Conservation (phyloP, 2,888 invertebrate species). For the Quadriops clusia region DNA sequence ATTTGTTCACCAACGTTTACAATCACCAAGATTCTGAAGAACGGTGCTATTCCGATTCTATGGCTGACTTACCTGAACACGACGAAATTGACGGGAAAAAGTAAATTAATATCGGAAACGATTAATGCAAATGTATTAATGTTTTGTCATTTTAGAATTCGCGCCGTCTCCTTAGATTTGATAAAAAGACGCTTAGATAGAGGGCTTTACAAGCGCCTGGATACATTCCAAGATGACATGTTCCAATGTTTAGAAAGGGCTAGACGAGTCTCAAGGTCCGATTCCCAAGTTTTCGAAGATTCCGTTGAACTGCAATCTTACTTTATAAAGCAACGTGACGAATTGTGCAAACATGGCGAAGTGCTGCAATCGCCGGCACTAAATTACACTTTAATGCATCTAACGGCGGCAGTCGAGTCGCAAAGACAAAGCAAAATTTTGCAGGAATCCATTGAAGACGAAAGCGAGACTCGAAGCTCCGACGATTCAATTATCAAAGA, state of each 20-base stretch:
- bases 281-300: slow-evolving; percentile 94
- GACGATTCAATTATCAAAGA: slow-evolving; percentile 34
- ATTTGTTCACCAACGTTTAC: slow-evolving; percentile 85
- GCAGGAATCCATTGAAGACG: slow-evolving; percentile 70
- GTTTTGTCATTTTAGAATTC: slow-evolving; percentile 42
- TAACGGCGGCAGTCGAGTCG: slow-evolving; percentile 63
- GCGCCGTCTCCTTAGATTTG: slow-evolving; percentile 81
- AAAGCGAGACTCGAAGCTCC: slow-evolving; percentile 47
- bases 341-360: slow-evolving; percentile 62
- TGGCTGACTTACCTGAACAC: slow-evolving; percentile 86
- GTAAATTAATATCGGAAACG: slow-evolving; percentile 38
- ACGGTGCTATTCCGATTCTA: slow-evolving; percentile 89
- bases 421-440: slow-evolving; percentile 63
- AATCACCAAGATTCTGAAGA: slow-evolving; percentile 97
- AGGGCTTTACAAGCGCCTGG: slow-evolving; percentile 84
- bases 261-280: slow-evolving; percentile 74
- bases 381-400: slow-evolving; percentile 62
- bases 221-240: slow-evolving; percentile 93
- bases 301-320: slow-evolving; percentile 85
- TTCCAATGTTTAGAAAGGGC: slow-evolving; percentile 88
- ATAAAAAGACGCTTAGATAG: slow-evolving; percentile 87
- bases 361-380: slow-evolving; percentile 80
- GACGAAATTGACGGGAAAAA: slow-evolving; percentile 60
- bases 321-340: slow-evolving; percentile 68
- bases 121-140: slow-evolving; percentile 4